A percentile compares a stretch with the other conserved stretches of the same genome.
Evolutionary conservation across 2,888 invertebrate species (phyloP).

Genomic region (Alloplasta piceator): DNA sequence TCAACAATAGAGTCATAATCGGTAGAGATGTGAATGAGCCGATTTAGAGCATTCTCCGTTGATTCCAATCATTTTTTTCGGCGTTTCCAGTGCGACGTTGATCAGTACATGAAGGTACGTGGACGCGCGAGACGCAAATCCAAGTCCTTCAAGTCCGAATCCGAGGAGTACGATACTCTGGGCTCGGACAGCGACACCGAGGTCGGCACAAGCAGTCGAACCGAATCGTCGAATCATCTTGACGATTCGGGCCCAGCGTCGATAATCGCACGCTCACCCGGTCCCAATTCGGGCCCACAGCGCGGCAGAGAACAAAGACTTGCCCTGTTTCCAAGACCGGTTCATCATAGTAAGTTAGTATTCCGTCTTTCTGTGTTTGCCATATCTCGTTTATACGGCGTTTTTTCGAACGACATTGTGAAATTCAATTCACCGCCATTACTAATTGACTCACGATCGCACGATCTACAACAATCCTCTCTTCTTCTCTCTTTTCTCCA

Average conservation of each 20-base stretch:
- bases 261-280: constrained; percentile 79
- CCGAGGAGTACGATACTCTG: constrained; percentile 85
- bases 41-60: constrained; percentile 10
- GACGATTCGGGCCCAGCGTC: constrained; percentile 83
- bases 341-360: constrained; percentile 87
- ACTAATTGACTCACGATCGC: constrained; percentile 58
- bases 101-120: constrained; percentile 83
- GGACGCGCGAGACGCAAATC: constrained; percentile 84
- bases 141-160: constrained; percentile 85
- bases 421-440: neutral
- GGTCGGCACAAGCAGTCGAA: constrained; percentile 84
- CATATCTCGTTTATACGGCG: constrained; percentile 41
- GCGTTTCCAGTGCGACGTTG: constrained; percentile 82
- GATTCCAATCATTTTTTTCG: no score
- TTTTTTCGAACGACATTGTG: neutral
- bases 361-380: constrained; percentile 82
- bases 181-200: constrained; percentile 85
- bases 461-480: constrained; percentile 57
- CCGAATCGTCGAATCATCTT: constrained; percentile 84
- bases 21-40: no score
- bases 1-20: no score
- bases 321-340: constrained; percentile 84
- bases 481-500: neutral
- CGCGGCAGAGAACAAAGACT: constrained; percentile 83
- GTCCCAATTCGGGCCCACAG: constrained; percentile 81